Conservation (phyloP, 2,113 vertebrate genomes). For the Petrocephalus zakoni region DNA sequence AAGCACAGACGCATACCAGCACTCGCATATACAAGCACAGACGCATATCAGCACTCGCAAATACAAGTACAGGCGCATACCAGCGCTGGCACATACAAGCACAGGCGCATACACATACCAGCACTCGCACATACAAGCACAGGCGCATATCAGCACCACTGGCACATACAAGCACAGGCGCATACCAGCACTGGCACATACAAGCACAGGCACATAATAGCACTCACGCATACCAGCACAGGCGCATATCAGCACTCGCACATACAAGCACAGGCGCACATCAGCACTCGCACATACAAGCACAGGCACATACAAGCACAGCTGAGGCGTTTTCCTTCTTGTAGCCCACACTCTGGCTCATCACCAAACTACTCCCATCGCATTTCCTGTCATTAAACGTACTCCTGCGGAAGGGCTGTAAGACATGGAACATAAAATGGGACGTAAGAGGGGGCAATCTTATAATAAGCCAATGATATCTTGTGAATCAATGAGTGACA, state of each 20-base stretch:
- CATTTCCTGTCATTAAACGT: neutral
- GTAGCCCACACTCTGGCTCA: neutral
- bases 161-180: no score
- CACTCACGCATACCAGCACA: no score
- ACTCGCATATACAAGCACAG: no score
- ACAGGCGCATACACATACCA: neutral
- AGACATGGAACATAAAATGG: no score
- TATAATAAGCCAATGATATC: neutral
- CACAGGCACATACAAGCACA: neutral
- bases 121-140: no score
- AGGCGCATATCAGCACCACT: no score
- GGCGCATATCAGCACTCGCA: neutral
- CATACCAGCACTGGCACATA: no score
- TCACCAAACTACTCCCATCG: neutral
- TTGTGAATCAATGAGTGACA: neutral
- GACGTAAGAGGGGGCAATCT: neutral
- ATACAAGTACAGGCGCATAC: neutral
- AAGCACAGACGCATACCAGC: neutral
- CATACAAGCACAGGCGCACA: neutral
- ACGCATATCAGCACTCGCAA: neutral
- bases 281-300: neutral
- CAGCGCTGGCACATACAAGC: neutral
- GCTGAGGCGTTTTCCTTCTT: neutral
- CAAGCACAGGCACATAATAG: neutral
- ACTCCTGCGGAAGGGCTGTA: neutral